These are phyloP conservation scores for Pitangus sulphuratus DNA, from an alignment of 2,797 vertebrate species.

Conservation along the genomic window DNA sequence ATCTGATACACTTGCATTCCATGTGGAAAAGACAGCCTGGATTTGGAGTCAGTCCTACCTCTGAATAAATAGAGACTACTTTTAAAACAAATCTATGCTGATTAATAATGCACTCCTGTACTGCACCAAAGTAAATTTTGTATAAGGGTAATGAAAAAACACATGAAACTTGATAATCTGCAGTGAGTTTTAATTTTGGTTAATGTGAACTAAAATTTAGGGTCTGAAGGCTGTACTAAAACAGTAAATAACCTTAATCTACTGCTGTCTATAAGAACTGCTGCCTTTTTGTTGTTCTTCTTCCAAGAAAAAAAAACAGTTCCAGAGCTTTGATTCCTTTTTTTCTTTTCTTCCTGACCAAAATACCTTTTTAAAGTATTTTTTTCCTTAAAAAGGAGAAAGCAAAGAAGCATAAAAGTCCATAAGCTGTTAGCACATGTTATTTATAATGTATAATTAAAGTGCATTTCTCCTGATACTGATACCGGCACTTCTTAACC, in stretches of 20 bases:
- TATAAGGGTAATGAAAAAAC: background rate
- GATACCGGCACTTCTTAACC: background rate
- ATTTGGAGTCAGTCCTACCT: slow-evolving; percentile 33
- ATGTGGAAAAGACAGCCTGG: slow-evolving; percentile 29
- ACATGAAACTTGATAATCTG: background rate
- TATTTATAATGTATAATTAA: background rate
- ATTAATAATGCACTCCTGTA: slow-evolving; percentile 36
- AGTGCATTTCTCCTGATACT: background rate
- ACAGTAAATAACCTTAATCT: background rate
- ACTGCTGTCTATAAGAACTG: background rate
- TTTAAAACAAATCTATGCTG: slow-evolving; percentile 53
- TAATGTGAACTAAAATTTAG: background rate
- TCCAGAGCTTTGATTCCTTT: background rate
- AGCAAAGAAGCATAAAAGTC: background rate
- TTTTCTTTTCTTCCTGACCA: background rate
- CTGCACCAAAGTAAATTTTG: slow-evolving; percentile 37
- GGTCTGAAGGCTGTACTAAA: background rate
- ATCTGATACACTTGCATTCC: slow-evolving; percentile 7
- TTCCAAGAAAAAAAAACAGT: background rate
- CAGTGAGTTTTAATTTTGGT: slow-evolving; percentile 7
- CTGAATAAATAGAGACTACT: slow-evolving; percentile 39
- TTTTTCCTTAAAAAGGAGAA: background rate
- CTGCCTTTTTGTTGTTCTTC: background rate
- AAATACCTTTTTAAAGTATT: background rate
- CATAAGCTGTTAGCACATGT: background rate